Percentiles rank a stretch among this genome's conserved stretches.
Evolutionary conservation across 1,140 invertebrate species (phyloP).

Genomic region (Drosophila pallidifrons): DNA sequence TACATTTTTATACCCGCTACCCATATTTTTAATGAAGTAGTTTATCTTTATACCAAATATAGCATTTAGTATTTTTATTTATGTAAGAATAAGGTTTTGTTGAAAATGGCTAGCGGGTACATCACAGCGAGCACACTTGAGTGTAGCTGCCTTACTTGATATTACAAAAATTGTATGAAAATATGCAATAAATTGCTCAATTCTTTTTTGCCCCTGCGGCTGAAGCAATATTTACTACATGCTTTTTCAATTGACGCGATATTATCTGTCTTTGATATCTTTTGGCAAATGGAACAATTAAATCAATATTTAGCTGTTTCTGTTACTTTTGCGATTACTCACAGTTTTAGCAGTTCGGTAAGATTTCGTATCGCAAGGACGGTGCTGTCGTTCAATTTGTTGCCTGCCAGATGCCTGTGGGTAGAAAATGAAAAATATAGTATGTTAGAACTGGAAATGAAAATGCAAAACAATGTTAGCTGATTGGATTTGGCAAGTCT

Average conservation of each 20-base stretch:
- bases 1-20: no score
- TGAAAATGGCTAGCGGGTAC: no score
- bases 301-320: constrained; percentile 10
- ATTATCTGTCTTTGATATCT: constrained; percentile 36
- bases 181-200: no score
- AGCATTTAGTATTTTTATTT: no score
- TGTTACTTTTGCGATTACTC: constrained; percentile 45
- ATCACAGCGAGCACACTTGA: no score
- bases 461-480: constrained; percentile 44
- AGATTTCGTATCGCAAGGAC: constrained; percentile 86
- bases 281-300: constrained; percentile 21
- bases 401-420: constrained; percentile 85
- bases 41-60: no score
- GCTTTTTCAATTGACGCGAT: constrained; percentile 2
- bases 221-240: constrained; percentile 7
- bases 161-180: no score
- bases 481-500: constrained; percentile 30
- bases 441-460: constrained; percentile 39
- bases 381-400: constrained; percentile 86
- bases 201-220: no score
- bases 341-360: constrained; percentile 81
- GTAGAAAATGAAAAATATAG: constrained; percentile 49
- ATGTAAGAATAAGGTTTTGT: no score
- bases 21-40: no score
- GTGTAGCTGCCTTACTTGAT: no score